Percentiles rank a stretch among this genome's conserved stretches.
These are phyloP conservation scores for Leptopilina syphax DNA, from an alignment of 2,888 invertebrate species.

Conservation along the genomic window DNA sequence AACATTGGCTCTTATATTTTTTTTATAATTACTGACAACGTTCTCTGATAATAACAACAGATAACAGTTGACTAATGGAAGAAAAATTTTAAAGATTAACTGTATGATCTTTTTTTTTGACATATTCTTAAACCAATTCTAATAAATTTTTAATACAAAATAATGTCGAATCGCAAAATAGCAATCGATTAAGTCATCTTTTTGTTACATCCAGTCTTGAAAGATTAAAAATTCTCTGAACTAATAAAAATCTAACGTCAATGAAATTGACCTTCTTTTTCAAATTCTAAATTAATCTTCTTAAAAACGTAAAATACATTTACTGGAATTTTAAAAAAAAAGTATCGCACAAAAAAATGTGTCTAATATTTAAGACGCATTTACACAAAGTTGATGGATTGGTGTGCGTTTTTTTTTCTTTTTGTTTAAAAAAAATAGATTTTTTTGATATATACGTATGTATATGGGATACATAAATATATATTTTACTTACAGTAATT, in stretches of 20 bases:
- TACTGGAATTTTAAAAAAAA: neutral
- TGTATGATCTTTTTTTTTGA: neutral
- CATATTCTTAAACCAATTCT: neutral
- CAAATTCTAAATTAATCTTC: neutral
- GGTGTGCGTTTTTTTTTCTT: neutral
- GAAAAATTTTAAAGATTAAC: slow-evolving; percentile 18
- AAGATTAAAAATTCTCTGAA: neutral
- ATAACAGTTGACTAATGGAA: slow-evolving; percentile 30
- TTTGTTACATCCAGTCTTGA: neutral
- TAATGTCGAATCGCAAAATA: neutral
- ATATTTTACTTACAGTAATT: slow-evolving; percentile 54
- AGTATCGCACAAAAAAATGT: slow-evolving; percentile 3
- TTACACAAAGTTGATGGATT: neutral
- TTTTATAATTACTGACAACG: slow-evolving; percentile 25
- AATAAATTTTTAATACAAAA: neutral
- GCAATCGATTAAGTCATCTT: neutral
- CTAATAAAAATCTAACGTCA: neutral
- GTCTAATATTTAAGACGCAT: slow-evolving; percentile 2
- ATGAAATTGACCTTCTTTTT: neutral
- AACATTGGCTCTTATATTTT: slow-evolving; percentile 8
- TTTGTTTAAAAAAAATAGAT: neutral
- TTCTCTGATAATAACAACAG: slow-evolving; percentile 20
- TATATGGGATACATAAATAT: neutral
- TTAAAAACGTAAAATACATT: neutral
- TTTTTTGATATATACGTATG: too few species aligned